Evolutionary conservation across 2,797 vertebrate genomes (phyloP).

Genomic region (Melopsittacus undulatus): DNA sequence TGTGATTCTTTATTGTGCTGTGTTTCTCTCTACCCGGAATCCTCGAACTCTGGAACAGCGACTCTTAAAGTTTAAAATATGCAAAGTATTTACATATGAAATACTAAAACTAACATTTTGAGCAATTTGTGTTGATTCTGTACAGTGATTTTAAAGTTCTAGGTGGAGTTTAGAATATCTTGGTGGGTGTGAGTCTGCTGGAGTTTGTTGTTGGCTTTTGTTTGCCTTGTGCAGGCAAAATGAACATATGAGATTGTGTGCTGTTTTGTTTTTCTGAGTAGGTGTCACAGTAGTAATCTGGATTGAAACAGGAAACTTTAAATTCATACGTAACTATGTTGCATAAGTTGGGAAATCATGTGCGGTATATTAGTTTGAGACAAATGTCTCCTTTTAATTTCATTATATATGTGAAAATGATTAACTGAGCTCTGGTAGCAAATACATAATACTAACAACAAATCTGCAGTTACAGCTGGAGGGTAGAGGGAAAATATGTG

Average conservation of each 20-base stretch:
- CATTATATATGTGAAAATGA: background rate
- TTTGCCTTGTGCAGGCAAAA: background rate
- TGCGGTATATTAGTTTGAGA: background rate
- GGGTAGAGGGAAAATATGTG: background rate
- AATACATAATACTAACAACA: background rate
- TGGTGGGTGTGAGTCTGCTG: background rate
- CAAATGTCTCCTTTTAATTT: background rate
- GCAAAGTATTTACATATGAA: background rate
- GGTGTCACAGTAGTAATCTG: background rate
- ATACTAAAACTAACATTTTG: background rate
- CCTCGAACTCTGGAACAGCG: background rate
- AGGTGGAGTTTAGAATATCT: background rate
- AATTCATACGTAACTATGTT: background rate
- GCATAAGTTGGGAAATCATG: background rate
- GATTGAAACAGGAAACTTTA: constrained; percentile 23
- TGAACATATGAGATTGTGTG: background rate
- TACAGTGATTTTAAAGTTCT: background rate
- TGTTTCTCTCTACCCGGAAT: background rate
- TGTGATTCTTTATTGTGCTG: background rate
- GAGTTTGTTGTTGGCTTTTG: background rate
- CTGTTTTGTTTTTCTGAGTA: background rate
- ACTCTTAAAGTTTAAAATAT: background rate
- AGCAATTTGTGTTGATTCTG: background rate
- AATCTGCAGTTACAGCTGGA: background rate
- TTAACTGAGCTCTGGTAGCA: background rate